These are phyloP conservation scores for Avahi laniger DNA, from an alignment of 2,797 vertebrate genomes.

Conservation along the genomic window DNA sequence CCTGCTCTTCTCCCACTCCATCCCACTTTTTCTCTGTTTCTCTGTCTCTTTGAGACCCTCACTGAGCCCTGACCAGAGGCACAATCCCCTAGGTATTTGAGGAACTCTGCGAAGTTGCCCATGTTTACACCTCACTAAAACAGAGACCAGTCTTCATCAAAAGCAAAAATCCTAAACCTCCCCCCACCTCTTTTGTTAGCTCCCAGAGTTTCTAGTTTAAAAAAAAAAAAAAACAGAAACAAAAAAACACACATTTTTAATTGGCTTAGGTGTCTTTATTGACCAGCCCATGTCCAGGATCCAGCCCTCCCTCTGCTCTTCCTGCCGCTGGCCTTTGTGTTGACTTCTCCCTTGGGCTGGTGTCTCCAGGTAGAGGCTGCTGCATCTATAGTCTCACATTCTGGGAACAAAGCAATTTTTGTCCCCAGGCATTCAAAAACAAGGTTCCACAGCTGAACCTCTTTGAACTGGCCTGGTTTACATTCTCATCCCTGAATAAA, in stretches of 20 bases:
- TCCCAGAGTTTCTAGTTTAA: background rate
- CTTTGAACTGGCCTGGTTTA: background rate
- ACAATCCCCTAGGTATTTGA: background rate
- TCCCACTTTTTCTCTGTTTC: background rate
- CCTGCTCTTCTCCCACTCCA: background rate
- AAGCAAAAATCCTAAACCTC: background rate
- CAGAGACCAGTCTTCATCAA: background rate
- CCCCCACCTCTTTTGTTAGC: background rate
- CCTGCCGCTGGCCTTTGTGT: background rate
- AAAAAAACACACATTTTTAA: background rate
- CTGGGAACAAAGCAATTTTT: background rate
- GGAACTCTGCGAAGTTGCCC: background rate
- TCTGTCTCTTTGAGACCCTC: background rate
- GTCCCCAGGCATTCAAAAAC: background rate
- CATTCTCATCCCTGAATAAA: background rate
- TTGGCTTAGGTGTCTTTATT: background rate
- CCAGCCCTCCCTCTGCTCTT: background rate
- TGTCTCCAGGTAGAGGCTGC: background rate
- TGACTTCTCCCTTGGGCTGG: background rate
- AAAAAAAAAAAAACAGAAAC: background rate
- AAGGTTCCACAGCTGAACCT: background rate
- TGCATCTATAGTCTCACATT: background rate
- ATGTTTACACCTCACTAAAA: background rate
- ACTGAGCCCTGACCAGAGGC: background rate
- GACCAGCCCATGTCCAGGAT: background rate